These are phyloP conservation scores for Bombylius discolor DNA, from an alignment of 2,888 invertebrate genomes.

Conservation along the genomic window DNA sequence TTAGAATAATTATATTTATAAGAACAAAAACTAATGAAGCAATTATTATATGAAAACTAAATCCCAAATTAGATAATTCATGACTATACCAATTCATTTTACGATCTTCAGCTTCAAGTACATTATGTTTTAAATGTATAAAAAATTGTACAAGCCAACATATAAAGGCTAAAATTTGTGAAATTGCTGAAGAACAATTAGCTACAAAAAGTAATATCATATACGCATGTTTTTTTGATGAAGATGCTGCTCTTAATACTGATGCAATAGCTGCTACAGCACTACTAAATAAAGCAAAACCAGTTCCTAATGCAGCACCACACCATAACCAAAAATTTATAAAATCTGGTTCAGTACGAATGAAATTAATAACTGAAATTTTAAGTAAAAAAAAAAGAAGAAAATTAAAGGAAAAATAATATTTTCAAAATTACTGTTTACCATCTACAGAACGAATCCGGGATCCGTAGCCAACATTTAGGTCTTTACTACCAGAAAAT, in stretches of 20 bases:
- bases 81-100: constrained; percentile 72
- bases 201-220: constrained; percentile 31
- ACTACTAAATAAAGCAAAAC: constrained; percentile 31
- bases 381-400: neutral
- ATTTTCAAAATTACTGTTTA: constrained; percentile 30
- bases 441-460: constrained; percentile 64
- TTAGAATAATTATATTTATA: constrained; percentile 27
- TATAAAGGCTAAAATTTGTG: constrained; percentile 59
- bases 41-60: constrained; percentile 60
- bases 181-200: constrained; percentile 46
- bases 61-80: constrained; percentile 66
- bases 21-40: constrained; percentile 30
- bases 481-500: constrained; percentile 69
- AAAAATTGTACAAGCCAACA: constrained; percentile 79
- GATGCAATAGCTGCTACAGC: constrained; percentile 34
- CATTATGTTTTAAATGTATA: constrained; percentile 65
- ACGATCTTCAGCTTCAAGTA: constrained; percentile 65
- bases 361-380: constrained; percentile 26
- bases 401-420: neutral
- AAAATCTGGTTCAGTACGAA: constrained; percentile 28
- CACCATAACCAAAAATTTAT: constrained; percentile 35
- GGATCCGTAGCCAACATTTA: constrained; percentile 72
- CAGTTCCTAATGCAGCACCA: constrained; percentile 32
- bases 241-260: constrained; percentile 33
- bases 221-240: constrained; percentile 29